These are phyloP conservation scores for Myiopsitta monachus DNA, from an alignment of 2,113 vertebrate genomes.

Conservation along the genomic window DNA sequence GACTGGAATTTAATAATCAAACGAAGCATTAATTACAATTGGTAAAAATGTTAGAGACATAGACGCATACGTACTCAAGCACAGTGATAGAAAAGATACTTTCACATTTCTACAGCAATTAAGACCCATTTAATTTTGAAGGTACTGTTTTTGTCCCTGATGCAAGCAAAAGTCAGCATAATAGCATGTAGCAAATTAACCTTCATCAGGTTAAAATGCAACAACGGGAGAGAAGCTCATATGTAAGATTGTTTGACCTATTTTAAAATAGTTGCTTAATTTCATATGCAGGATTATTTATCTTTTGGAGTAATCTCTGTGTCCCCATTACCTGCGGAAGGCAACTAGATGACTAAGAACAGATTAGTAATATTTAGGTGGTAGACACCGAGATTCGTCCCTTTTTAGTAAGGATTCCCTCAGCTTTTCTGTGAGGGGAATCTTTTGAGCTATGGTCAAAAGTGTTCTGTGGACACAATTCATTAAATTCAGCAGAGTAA, in stretches of 20 bases:
- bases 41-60: not conserved
- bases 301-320: not conserved
- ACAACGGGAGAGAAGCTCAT: not conserved
- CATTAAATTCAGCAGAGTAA: not conserved
- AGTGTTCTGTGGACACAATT: not conserved
- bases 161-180: not conserved
- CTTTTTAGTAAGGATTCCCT: not conserved
- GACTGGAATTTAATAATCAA: not conserved
- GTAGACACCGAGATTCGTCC: not conserved
- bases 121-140: not conserved
- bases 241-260: not conserved
- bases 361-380: not conserved
- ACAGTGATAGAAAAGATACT: not conserved
- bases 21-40: conserved; percentile 16
- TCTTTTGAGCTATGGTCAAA: not conserved
- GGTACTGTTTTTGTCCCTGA: not conserved
- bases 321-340: not conserved
- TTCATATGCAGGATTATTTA: not conserved
- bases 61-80: not conserved
- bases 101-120: not conserved
- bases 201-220: not conserved
- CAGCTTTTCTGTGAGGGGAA: not conserved
- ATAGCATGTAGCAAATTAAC: not conserved
- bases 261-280: not conserved
- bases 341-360: not conserved